phyloP scores from a whole-genome alignment of 2,888 invertebrate species.

The Drosophila monieri region DNA sequence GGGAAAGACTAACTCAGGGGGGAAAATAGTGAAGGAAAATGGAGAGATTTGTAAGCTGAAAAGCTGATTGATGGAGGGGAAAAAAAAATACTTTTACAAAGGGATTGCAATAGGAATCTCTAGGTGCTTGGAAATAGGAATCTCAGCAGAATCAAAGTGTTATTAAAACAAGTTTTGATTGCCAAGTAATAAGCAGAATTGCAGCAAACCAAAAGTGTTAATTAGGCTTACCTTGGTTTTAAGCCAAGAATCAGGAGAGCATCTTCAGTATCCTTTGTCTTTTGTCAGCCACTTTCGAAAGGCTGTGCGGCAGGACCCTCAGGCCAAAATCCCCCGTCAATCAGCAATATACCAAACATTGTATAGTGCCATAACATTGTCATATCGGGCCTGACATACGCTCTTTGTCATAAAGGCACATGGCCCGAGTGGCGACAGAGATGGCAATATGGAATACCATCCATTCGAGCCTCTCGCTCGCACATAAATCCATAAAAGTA shows the following conservation, averaged over 20 bases:
- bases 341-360: constrained; percentile 9
- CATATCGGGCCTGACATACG: constrained; percentile 44
- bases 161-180: background rate
- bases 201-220: background rate
- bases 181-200: background rate
- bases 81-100: constrained; percentile 14
- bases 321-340: constrained; percentile 16
- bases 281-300: constrained; percentile 34
- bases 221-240: background rate
- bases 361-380: constrained; percentile 37
- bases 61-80: constrained; percentile 38
- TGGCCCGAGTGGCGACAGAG: constrained; percentile 12
- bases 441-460: constrained; percentile 7
- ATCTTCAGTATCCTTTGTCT: constrained; percentile 11
- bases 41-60: constrained; percentile 24
- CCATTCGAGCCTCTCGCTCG: constrained; percentile 22
- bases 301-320: constrained; percentile 16
- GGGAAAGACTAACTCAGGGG: background rate
- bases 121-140: background rate
- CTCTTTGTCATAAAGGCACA: constrained; percentile 40
- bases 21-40: background rate
- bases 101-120: background rate
- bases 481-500: constrained; percentile 52
- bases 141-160: background rate
- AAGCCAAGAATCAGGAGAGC: background rate